Percentiles rank a stretch among this genome's conserved stretches.
Conservation (phyloP, 1,140 invertebrate species). For the Steinernema feltiae region DNA sequence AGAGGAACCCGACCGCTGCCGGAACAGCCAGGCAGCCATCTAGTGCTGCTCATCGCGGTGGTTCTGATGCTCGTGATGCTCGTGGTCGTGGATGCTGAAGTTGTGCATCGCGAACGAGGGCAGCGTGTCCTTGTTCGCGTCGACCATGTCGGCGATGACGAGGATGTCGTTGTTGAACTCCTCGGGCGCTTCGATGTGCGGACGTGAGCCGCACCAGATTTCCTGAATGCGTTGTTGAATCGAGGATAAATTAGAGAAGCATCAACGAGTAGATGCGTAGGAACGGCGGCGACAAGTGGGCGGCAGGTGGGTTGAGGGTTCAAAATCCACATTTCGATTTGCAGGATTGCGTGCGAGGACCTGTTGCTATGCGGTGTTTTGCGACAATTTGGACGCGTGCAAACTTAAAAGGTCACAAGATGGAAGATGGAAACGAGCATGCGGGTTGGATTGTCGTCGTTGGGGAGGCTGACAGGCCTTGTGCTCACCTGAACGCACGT, state of each 20-base stretch:
- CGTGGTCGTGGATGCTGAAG: not conserved
- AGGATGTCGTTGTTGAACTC: constrained; percentile 11
- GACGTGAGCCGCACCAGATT: constrained; percentile 10
- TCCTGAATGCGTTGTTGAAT: not conserved
- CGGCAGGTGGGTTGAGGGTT: not conserved
- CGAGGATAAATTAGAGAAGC: not conserved
- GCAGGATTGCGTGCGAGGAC: not conserved
- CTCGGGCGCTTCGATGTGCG: not conserved
- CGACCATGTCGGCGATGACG: not conserved
- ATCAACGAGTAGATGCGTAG: too few relatives aligned
- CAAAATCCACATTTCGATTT: not conserved
- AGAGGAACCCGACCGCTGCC: too few relatives aligned
- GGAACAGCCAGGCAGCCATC: too few relatives aligned
- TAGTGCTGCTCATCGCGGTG: too few relatives aligned
- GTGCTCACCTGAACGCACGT: not conserved
- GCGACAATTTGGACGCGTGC: too few relatives aligned
- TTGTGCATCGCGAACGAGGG: not conserved
- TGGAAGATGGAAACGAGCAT: not conserved
- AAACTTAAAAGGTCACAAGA: not conserved
- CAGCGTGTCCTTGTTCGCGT: not conserved
- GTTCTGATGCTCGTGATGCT: not conserved
- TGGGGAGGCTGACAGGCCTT: too few relatives aligned
- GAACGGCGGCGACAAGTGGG: too few relatives aligned
- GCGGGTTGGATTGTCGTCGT: too few relatives aligned
- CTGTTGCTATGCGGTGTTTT: not conserved